These are phyloP conservation scores for Phataginus tricuspis DNA, from an alignment of 2,797 vertebrate species.

Conservation along the genomic window DNA sequence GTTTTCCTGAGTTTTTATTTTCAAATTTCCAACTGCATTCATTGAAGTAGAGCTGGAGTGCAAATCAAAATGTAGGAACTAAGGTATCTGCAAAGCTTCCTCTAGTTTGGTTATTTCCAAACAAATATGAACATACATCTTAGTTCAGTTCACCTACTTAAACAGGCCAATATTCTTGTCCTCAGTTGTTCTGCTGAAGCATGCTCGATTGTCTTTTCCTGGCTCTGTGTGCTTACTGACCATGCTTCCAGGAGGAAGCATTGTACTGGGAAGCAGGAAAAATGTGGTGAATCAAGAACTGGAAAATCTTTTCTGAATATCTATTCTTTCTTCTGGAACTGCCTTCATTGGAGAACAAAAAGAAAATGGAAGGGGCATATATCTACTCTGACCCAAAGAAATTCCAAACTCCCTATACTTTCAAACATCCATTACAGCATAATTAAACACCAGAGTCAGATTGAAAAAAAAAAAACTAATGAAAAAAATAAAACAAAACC, in stretches of 20 bases:
- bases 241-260: not conserved
- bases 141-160: not conserved
- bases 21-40: not conserved
- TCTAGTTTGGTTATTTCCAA: not conserved
- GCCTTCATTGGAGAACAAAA: not conserved
- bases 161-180: not conserved
- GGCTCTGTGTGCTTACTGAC: not conserved
- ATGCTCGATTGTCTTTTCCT: not conserved
- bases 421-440: not conserved
- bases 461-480: not conserved
- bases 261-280: not conserved
- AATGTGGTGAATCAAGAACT: not conserved
- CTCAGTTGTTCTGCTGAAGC: not conserved
- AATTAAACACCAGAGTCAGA: not conserved
- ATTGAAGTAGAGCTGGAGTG: not conserved
- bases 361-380: not conserved
- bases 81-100: not conserved
- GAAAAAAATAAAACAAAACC: not conserved
- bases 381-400: not conserved
- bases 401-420: not conserved
- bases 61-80: constrained; percentile 12
- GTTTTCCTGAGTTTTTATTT: constrained; percentile 67
- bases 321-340: not conserved
- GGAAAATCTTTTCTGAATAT: not conserved
- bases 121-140: not conserved